A percentile compares a stretch with the other conserved stretches of the same genome.
These are phyloP conservation scores for Lysandra coridon DNA, from an alignment of 2,888 invertebrate species.

Conservation along the genomic window DNA sequence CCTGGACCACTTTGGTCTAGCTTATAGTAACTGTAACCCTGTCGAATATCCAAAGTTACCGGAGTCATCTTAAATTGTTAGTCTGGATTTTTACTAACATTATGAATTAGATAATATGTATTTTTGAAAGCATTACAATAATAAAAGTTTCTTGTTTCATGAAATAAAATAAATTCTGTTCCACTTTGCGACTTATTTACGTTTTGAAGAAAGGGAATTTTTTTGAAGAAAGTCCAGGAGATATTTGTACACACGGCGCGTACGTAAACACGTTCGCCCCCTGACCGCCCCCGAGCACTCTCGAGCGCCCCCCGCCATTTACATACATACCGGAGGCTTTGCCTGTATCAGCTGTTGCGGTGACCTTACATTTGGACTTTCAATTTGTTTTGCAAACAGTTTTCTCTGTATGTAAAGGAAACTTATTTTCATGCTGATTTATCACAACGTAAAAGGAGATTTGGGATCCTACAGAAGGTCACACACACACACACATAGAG, in stretches of 20 bases:
- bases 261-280: not conserved
- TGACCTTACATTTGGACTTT: not conserved
- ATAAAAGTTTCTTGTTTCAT: not conserved
- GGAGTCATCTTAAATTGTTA: no score
- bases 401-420: not conserved
- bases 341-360: not conserved
- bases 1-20: no score
- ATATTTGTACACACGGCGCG: not conserved
- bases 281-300: not conserved
- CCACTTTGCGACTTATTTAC: conserved; percentile 8
- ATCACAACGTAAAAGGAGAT: no score
- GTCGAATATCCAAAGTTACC: no score
- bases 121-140: no score
- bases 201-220: not conserved
- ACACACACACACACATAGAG: no score
- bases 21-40: no score
- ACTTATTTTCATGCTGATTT: no score
- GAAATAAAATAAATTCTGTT: not conserved
- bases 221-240: not conserved
- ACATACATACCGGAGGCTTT: not conserved
- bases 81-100: no score
- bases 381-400: not conserved
- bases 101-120: no score
- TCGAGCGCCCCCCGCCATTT: not conserved
- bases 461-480: no score